phyloP scores from a whole-genome alignment of 1,140 invertebrate genomes.

The Tribolium castaneum region DNA sequence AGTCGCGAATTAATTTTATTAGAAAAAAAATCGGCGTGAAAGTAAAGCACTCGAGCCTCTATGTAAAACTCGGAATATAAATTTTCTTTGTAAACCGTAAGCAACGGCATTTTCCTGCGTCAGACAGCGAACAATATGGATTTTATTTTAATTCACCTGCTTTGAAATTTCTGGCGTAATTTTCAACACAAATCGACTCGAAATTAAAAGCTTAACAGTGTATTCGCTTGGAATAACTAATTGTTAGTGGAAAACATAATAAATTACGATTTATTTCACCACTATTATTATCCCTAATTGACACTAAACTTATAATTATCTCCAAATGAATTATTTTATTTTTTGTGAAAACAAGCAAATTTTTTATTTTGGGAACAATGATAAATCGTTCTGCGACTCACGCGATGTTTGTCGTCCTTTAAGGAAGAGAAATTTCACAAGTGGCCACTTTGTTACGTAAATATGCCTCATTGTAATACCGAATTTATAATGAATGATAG shows the following conservation, averaged over 20 bases:
- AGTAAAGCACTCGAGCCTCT: background rate
- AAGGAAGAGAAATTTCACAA: background rate
- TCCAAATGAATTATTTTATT: background rate
- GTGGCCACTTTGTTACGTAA: background rate
- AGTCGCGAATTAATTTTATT: background rate
- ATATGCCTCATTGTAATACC: background rate
- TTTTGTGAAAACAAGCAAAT: too few relatives aligned
- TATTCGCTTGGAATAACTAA: background rate
- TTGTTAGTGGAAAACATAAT: background rate
- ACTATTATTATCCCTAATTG: background rate
- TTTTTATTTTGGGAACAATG: background rate
- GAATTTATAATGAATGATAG: background rate
- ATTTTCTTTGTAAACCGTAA: background rate
- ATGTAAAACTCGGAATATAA: background rate
- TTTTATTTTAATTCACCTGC: background rate
- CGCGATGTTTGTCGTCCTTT: background rate
- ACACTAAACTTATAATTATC: background rate
- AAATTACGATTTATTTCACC: background rate
- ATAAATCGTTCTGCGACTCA: background rate
- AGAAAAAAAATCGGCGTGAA: background rate
- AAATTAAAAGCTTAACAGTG: background rate
- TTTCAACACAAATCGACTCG: background rate
- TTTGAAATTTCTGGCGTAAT: background rate
- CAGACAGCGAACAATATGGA: background rate
- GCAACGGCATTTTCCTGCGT: background rate